phyloP scores from a whole-genome alignment of 2,113 vertebrate genomes.

The Callorhinus ursinus region DNA sequence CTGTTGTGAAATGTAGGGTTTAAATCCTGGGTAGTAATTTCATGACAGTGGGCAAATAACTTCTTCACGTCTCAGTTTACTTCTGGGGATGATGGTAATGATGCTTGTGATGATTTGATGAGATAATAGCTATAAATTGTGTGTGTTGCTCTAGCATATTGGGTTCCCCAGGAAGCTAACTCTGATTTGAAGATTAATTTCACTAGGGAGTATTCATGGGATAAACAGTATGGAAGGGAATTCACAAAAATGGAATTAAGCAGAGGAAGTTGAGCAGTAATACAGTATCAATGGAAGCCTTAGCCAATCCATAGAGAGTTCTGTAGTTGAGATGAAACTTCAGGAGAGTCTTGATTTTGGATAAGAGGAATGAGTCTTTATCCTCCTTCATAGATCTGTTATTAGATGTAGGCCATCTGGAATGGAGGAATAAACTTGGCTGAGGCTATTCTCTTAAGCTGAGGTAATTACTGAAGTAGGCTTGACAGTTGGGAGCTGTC shows the following conservation, averaged over 20 bases:
- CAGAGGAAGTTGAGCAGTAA: not conserved
- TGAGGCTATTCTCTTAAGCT: not conserved
- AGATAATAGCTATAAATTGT: not conserved
- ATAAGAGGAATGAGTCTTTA: not conserved
- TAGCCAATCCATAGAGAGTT: not conserved
- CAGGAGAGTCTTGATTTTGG: not conserved
- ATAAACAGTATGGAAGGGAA: not conserved
- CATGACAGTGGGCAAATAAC: not conserved
- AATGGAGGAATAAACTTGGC: not conserved
- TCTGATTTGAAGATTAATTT: slow-evolving; percentile 9
- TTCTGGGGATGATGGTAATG: not conserved
- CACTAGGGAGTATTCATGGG: not conserved
- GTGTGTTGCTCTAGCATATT: not conserved
- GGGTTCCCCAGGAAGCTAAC: not conserved
- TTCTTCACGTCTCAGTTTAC: not conserved
- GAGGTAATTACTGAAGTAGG: not conserved
- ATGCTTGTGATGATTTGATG: not conserved
- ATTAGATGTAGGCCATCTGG: not conserved
- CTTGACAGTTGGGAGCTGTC: not conserved
- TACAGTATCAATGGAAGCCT: not conserved
- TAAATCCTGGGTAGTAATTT: slow-evolving; percentile 22
- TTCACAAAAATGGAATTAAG: not conserved
- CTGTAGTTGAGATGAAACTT: not conserved
- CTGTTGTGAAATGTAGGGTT: not conserved
- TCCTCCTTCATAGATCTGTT: not conserved